Base-by-base conservation (phyloP, 2,797 vertebrate genomes). In the Labroides dimidiatus region DNA sequence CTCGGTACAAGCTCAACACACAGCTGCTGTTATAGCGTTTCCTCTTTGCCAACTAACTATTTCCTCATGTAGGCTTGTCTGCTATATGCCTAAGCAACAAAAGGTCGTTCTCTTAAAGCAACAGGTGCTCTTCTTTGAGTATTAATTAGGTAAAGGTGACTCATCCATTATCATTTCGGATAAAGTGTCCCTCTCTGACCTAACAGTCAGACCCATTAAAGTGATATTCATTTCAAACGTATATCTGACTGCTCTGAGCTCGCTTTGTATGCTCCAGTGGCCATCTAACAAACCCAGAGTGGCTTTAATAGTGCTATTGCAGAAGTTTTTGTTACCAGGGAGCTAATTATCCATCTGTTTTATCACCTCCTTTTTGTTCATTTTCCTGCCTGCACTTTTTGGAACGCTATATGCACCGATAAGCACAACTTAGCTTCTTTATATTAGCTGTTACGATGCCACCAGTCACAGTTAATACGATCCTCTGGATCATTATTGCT, bases 291-390 rank as follows among this genome's bases (percentile, higher is more conserved):
- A 72, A 69, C 39, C 24, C 2, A 27, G 48, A 21, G 12, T 4
- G 36, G 2, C 55, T 77, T 66, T 58, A 64, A 56, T 69, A 12
- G 55, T 66, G 52, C 65, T 50, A n/a, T 36, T 33, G 52, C 64
- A 62, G 53, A 24, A 36, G 56, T 0, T 79, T 33, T 8, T 58
- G 68, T 21, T 76, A 77, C 78, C 48, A 60, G 69, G 74, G 78
- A 86, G 49, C 80, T 68, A 82, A 82, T 85, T 84, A 84, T 53
- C 56, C 44, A 37, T 67, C 56, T 50, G 43, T 49, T 41, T 15
- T 14, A 37, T 44, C 23, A 39, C 27, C 30, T 37, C 30, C 11
- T 53, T 61, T 59, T 72, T 39, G 43, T 52, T 48, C 2, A 52
- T 27, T 58, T 55, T n/a, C 39, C 41, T 10, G n/a, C 44, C 39